These are phyloP conservation scores for Palythoa heliodiscus DNA, from an alignment of 92 coral and sea anemone genomes.

Conservation along the genomic window DNA sequence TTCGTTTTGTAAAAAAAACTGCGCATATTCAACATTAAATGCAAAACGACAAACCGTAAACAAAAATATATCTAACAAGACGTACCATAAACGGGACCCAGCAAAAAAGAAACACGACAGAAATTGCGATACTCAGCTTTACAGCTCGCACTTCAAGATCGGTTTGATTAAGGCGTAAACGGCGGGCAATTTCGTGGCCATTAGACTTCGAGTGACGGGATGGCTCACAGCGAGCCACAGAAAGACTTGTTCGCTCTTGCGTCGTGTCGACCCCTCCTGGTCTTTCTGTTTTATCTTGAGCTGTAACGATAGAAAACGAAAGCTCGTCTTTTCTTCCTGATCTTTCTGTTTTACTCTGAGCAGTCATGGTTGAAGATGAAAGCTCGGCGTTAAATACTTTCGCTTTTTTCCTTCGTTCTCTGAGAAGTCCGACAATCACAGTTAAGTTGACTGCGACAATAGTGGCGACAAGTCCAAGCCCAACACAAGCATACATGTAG, in stretches of 20 bases:
- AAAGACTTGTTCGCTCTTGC: neutral
- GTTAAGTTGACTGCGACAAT: slow-evolving; percentile 19
- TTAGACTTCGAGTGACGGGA: neutral
- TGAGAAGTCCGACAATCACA: slow-evolving; percentile 18
- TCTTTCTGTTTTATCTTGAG: neutral
- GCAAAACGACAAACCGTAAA: too few relatives aligned
- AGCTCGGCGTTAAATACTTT: slow-evolving; percentile 11
- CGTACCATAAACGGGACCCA: slow-evolving; percentile 42
- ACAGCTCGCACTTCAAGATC: slow-evolving; percentile 39
- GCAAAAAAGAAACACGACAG: slow-evolving; percentile 26
- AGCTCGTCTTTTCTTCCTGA: neutral
- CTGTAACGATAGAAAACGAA: slow-evolving; percentile 2
- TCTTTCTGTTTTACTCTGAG: neutral
- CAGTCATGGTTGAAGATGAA: slow-evolving; percentile 18
- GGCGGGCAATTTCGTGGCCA: slow-evolving; percentile 3
- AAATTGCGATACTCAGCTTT: slow-evolving; percentile 30
- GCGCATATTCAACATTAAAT: too few relatives aligned
- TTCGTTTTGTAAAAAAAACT: too few relatives aligned
- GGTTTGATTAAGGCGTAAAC: neutral
- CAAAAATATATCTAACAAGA: neutral
- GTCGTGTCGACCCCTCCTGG: neutral
- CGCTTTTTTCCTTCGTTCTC: slow-evolving; percentile 23
- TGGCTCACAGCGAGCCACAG: neutral
- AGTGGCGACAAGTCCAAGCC: slow-evolving; percentile 4
- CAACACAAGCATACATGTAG: slow-evolving; percentile 21